Evolutionary conservation across 1,140 invertebrate species (phyloP).

Genomic region (Drosophila suzukii): DNA sequence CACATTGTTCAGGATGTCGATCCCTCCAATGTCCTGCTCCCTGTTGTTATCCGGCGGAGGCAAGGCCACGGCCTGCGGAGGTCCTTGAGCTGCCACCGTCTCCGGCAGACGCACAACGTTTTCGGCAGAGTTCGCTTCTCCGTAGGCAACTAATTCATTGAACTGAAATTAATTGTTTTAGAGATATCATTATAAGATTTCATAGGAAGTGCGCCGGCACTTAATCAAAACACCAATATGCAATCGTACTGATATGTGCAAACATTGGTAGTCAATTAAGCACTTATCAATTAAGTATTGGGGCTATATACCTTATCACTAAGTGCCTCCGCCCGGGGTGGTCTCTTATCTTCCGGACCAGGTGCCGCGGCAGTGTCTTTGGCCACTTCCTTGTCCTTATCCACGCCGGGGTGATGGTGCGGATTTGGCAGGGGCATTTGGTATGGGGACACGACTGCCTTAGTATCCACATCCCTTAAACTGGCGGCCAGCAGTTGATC

Average conservation of each 20-base stretch:
- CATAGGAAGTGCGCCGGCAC: conserved; percentile 2
- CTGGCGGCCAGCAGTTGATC: conserved; percentile 58
- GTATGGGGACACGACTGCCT: conserved; percentile 46
- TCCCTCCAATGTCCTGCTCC: conserved; percentile 30
- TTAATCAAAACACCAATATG: conserved; percentile 26
- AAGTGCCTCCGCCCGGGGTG: conserved; percentile 4
- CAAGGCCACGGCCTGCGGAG: conserved; percentile 12
- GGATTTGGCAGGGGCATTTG: conserved; percentile 50
- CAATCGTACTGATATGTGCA: conserved; percentile 18
- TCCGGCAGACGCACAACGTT: conserved; percentile 61
- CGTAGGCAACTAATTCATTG: conserved; percentile 39
- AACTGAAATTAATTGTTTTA: conserved; percentile 33
- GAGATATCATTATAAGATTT: conserved; percentile 3
- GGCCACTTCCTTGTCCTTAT: conserved; percentile 29
- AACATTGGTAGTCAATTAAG: not conserved
- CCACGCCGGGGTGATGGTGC: conserved; percentile 47
- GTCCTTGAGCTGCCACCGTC: conserved; percentile 23
- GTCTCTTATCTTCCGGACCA: conserved; percentile 19
- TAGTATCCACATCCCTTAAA: conserved; percentile 31
- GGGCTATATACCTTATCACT: conserved; percentile 56
- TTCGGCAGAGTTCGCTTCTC: conserved; percentile 53
- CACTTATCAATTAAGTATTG: conserved; percentile 18
- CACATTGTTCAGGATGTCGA: conserved; percentile 62
- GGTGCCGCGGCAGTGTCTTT: conserved; percentile 19
- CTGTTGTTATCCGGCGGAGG: conserved; percentile 17